These are phyloP conservation scores for Trachelus tabidus DNA, from an alignment of 2,888 invertebrate species.

Conservation along the genomic window DNA sequence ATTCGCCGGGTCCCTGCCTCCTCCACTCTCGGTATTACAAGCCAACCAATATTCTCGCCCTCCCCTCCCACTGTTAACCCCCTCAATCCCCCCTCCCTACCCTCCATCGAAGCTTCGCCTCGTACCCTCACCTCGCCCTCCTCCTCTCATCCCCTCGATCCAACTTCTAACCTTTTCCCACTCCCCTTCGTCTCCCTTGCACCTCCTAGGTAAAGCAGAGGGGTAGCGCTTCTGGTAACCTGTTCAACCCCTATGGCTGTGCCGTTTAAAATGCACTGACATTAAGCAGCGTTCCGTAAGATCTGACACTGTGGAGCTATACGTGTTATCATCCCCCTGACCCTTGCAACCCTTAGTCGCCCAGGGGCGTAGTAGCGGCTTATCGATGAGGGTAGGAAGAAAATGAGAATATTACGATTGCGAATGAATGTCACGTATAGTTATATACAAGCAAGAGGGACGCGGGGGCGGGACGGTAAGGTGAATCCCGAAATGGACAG, in stretches of 20 bases:
- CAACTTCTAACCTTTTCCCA: conserved; percentile 9
- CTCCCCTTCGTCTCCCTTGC: conserved; percentile 14
- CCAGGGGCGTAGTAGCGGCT: too few species aligned
- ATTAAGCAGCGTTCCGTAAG: conserved; percentile 35
- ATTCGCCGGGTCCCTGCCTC: conserved; percentile 58
- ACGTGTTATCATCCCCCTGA: too few species aligned
- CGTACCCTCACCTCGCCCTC: conserved; percentile 7
- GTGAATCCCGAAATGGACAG: not conserved
- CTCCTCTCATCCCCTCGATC: conserved; percentile 8
- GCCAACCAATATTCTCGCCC: conserved; percentile 64
- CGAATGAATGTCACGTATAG: too few species aligned
- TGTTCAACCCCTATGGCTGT: conserved; percentile 13
- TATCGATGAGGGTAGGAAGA: too few species aligned
- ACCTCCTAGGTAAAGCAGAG: not conserved
- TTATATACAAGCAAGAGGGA: not conserved
- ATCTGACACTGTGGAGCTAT: too few species aligned
- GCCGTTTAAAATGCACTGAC: conserved; percentile 51
- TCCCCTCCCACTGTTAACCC: conserved; percentile 34
- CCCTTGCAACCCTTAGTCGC: too few species aligned
- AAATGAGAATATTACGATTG: too few species aligned
- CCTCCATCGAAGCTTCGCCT: too few species aligned
- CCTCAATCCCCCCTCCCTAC: conserved; percentile 24
- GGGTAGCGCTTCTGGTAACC: conserved; percentile 4
- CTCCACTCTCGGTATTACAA: conserved; percentile 62
- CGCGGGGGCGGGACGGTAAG: not conserved